Base-by-base conservation (phyloP, 2,113 vertebrate genomes). In the Megaleporinus macrocephalus region DNA sequence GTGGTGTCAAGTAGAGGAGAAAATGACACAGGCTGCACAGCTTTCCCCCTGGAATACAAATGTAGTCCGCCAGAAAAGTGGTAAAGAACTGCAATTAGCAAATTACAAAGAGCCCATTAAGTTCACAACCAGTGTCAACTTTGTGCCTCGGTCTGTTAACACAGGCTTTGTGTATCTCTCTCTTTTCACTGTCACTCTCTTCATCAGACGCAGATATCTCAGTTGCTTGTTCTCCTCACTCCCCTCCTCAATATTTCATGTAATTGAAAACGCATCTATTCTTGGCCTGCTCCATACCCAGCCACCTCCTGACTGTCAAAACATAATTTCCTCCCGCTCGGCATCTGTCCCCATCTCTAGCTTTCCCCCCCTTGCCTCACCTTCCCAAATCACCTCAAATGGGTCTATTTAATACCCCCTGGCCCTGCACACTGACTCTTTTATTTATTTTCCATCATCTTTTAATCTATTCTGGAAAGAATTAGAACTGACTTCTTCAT, bases 191-290 rank as follows among this genome's bases (percentile, higher is more conserved):
- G 14, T 51, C 16, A 16, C 53, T 76, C n/a, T 72, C 78, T 75
- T 73, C 77, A 82, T 85, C 86, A 55, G 84, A 87, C 80, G 82
- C 89, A 87, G 87, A 88, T 89, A 73, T n/a, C 11, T 51, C 85
- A 51, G 33, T 88, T 81, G 87, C 87, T 88, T 90, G 89, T 88
- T 87, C 66, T 76, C 73, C 33, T 49, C 83, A 85, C 84, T 83
- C 70, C 79, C 86, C 87, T 83, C 79, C 83, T 93, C 89, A 91
- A 90, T 91, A 90, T 92, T 92, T 92, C 89, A 92, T 91, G 86
- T 84, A 84, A 85, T 84, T 87, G 85, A 81, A 89, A 89, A 86
- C 89, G 89, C 86, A 87, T 89, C 90, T 92, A 90, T 91, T 92
- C 87, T 88, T 65, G 78, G 88, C 82, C 14, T 82, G 85, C 82